Conservation (phyloP, 2,797 vertebrate species). For the Schizopygopsis pylzovi region DNA sequence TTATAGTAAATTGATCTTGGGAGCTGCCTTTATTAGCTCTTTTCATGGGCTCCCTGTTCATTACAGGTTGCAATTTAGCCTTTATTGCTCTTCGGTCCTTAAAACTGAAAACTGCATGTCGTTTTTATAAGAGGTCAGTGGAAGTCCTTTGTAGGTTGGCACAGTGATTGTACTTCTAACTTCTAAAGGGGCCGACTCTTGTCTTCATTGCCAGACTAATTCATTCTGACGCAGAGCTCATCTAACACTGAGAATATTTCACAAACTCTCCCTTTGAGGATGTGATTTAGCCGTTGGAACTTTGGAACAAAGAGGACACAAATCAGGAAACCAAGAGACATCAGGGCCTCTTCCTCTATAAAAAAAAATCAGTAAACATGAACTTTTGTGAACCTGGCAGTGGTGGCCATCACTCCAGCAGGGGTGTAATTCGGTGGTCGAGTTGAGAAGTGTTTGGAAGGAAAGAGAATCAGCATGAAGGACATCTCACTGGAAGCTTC, state of each 20-base stretch:
- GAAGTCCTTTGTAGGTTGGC: slow-evolving; percentile 30
- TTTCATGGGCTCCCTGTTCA: slow-evolving; percentile 36
- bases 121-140: slow-evolving; percentile 53
- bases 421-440: neutral
- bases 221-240: slow-evolving; percentile 19
- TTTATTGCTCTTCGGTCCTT: slow-evolving; percentile 4
- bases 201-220: slow-evolving; percentile 34
- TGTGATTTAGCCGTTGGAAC: slow-evolving; percentile 28
- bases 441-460: neutral
- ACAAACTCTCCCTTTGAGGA: slow-evolving; percentile 26
- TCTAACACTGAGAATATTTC: slow-evolving; percentile 29
- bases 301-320: slow-evolving; percentile 12
- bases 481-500: slow-evolving; percentile 11
- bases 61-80: slow-evolving; percentile 25
- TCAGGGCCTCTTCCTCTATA: slow-evolving; percentile 9
- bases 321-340: slow-evolving; percentile 6
- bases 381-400: slow-evolving; percentile 3
- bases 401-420: neutral
- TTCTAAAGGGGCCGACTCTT: slow-evolving; percentile 33
- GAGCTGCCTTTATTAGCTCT: slow-evolving; percentile 28
- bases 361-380: neutral
- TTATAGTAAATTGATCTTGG: slow-evolving; percentile 33
- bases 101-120: slow-evolving; percentile 25
- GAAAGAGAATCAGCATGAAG: slow-evolving; percentile 30
- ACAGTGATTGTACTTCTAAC: slow-evolving; percentile 16